Evolutionary conservation across 2,113 vertebrate species (phyloP).

Genomic region (Castor canadensis): DNA sequence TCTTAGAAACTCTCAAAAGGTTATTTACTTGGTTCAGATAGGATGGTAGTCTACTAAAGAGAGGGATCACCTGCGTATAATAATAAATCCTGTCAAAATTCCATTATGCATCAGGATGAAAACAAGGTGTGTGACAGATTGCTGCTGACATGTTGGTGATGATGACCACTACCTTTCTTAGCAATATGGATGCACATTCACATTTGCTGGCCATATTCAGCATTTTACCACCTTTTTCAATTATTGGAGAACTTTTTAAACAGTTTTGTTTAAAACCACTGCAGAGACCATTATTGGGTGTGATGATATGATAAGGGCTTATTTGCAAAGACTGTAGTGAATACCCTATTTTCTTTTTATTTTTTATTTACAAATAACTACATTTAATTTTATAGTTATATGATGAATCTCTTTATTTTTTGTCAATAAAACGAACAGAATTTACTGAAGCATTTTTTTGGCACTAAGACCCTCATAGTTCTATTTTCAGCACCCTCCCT

Average conservation of each 20-base stretch:
- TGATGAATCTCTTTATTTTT: background rate
- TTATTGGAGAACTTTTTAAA: background rate
- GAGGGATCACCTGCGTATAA: background rate
- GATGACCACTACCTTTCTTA: background rate
- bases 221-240: background rate
- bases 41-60: background rate
- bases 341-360: background rate
- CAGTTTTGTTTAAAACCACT: background rate
- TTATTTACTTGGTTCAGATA: conserved; percentile 51
- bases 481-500: too few species aligned
- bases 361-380: background rate
- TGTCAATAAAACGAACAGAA: background rate
- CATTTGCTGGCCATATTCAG: background rate
- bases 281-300: background rate
- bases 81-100: background rate
- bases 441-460: background rate
- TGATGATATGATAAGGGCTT: background rate
- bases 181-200: fast-evolving
- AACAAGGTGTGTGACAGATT: background rate
- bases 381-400: background rate
- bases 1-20: background rate
- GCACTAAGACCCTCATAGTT: background rate
- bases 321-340: background rate
- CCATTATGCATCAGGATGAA: background rate
- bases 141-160: background rate